Evolutionary conservation across 2,888 invertebrate species (phyloP).

Genomic region (Bellardia pandia): DNA sequence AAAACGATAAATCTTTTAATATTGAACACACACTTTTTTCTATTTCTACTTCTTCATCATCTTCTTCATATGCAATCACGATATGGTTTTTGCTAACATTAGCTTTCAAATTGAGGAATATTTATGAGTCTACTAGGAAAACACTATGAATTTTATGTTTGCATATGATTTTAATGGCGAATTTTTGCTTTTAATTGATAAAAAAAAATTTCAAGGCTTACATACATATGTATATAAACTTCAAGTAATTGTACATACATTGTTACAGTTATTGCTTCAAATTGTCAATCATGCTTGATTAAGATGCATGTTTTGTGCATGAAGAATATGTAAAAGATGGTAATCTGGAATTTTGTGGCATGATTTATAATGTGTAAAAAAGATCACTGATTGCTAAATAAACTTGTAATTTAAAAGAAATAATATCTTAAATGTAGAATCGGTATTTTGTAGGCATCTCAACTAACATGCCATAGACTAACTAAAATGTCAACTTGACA

Average conservation of each 20-base stretch:
- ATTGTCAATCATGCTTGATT: conserved; percentile 36
- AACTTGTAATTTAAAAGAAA: background rate
- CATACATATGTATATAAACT: background rate
- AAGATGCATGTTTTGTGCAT: background rate
- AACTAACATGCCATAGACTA: too few relatives aligned
- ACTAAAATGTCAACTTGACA: too few relatives aligned
- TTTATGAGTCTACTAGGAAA: conserved; percentile 64
- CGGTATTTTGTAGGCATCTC: too few relatives aligned
- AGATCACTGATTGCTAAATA: background rate
- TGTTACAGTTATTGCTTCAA: conserved; percentile 39
- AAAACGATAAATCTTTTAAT: conserved; percentile 82
- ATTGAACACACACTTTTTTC: conserved; percentile 73
- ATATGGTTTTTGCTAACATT: conserved; percentile 54
- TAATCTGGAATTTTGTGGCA: background rate
- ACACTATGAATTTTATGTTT: background rate
- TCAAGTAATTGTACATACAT: background rate
- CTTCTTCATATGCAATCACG: conserved; percentile 38
- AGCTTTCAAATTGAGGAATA: conserved; percentile 63
- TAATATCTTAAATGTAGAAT: too few relatives aligned
- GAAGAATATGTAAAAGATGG: background rate
- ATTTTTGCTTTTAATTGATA: conserved; percentile 52
- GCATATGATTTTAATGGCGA: conserved; percentile 49
- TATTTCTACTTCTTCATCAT: background rate
- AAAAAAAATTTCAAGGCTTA: background rate
- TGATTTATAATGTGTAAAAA: conserved; percentile 8